A percentile compares a stretch with the other conserved stretches of the same genome.
Conservation (phyloP, 2,797 vertebrate genomes). For the Sternarchorhynchus goeldii region DNA sequence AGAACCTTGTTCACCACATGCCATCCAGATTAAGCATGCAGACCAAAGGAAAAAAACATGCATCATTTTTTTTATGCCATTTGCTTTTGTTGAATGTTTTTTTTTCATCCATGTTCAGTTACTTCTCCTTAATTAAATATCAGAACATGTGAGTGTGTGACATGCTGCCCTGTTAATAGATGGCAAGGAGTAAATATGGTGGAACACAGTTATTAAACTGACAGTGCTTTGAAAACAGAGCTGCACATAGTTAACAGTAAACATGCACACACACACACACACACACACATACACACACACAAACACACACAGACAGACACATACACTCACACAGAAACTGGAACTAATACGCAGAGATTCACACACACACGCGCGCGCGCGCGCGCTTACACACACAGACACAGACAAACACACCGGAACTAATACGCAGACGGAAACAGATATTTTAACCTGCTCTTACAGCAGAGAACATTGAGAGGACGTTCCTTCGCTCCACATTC, state of each 20-base stretch:
- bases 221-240: constrained; percentile 36
- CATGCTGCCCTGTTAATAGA: constrained; percentile 18
- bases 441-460: constrained; percentile 34
- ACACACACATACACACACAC: neutral
- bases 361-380: constrained; percentile 10
- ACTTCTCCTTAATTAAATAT: constrained; percentile 41
- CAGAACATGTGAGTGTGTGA: neutral
- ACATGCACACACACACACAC: neutral
- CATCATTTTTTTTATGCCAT: neutral
- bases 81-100: neutral
- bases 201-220: constrained; percentile 28
- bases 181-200: neutral
- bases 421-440: neutral
- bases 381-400: constrained; percentile 12
- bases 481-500: constrained; percentile 38
- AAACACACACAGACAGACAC: constrained; percentile 9
- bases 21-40: neutral
- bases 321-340: constrained; percentile 18
- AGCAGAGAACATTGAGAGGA: constrained; percentile 44
- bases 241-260: neutral
- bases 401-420: neutral
- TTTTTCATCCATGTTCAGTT: neutral
- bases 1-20: too few species aligned
- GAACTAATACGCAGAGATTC: neutral
- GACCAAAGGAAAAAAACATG: neutral